Evolutionary conservation across 2,113 vertebrate species (phyloP), one percentile per base, ranked within the genome.

Genomic region (Zapornia atra): DNA sequence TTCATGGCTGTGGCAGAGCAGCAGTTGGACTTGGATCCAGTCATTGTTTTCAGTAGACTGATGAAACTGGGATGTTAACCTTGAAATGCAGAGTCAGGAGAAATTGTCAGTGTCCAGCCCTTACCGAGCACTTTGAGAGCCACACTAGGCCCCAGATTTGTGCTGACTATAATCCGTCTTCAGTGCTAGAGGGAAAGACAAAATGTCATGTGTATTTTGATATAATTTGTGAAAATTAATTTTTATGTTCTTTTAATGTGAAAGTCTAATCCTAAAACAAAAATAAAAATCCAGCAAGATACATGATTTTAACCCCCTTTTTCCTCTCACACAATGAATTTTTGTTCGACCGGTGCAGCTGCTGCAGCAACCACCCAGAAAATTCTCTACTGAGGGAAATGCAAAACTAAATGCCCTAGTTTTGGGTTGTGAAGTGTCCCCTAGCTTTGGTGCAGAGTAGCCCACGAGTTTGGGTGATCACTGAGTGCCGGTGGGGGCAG

Each of bases 401-500:
- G 92, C 90, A 94, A 82, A 94, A 92, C 92, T 91, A 93, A 96
- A 96, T 92, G 94, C 84, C 85, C 13, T 95, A 94, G 96, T 97
- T 95, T 94, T 94, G 95, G 95, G 46, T 79, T 91, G 93, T 91
- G 84, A 69, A 97, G 96, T 90, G 78, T 96, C 96, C 84, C 80
- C 84, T n/a, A n/a, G n/a, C n/a, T n/a, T n/a, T n/a, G n/a, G n/a
- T n/a, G n/a, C n/a, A n/a, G n/a, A n/a, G n/a, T n/a, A n/a, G n/a
- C n/a, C n/a, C n/a, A n/a, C n/a, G n/a, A n/a, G n/a, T n/a, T n/a
- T n/a, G n/a, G n/a, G n/a, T n/a, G n/a, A n/a, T n/a, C n/a, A n/a
- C n/a, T n/a, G n/a, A n/a, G n/a, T n/a, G n/a, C n/a, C n/a, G n/a
- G n/a, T n/a, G n/a, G n/a, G n/a, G n/a, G n/a, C n/a, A n/a, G n/a